Evolutionary conservation across 2,797 vertebrate species (phyloP).

Genomic region (Hephaestus fuliginosus): DNA sequence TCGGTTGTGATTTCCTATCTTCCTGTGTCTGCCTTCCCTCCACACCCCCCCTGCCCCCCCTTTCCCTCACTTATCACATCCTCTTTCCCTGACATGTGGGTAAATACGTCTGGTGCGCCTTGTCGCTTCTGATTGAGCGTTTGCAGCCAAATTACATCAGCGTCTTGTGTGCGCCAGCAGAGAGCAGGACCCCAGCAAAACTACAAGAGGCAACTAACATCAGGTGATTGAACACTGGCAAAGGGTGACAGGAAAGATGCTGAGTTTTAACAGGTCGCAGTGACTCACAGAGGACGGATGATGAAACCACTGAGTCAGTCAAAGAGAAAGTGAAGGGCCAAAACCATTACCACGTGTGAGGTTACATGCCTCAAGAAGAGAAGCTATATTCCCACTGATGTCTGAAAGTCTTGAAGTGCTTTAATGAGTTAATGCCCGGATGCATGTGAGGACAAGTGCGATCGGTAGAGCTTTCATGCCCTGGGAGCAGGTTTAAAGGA

Average conservation of each 20-base stretch:
- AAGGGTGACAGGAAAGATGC: constrained; percentile 19
- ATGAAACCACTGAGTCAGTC: constrained; percentile 41
- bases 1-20: constrained; percentile 72
- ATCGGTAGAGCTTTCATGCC: constrained; percentile 20
- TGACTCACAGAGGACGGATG: constrained; percentile 41
- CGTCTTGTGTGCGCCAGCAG: neutral
- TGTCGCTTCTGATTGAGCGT: constrained; percentile 40
- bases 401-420: constrained; percentile 12
- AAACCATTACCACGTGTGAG: constrained; percentile 67
- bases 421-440: constrained; percentile 37
- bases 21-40: constrained; percentile 43
- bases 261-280: constrained; percentile 49
- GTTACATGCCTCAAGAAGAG: constrained; percentile 18
- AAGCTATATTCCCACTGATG: constrained; percentile 34
- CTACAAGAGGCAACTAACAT: neutral
- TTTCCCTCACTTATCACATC: constrained; percentile 68
- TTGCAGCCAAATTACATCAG: constrained; percentile 49
- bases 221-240: constrained; percentile 3
- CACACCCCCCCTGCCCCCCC: constrained; percentile 7
- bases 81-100: constrained; percentile 61
- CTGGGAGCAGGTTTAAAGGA: constrained; percentile 38
- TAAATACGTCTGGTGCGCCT: constrained; percentile 50
- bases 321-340: constrained; percentile 51
- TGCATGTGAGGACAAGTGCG: constrained; percentile 35
- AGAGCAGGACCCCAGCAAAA: constrained; percentile 9